Conservation (phyloP, 2,888 invertebrate genomes). For the Teleogryllus oceanicus region DNA sequence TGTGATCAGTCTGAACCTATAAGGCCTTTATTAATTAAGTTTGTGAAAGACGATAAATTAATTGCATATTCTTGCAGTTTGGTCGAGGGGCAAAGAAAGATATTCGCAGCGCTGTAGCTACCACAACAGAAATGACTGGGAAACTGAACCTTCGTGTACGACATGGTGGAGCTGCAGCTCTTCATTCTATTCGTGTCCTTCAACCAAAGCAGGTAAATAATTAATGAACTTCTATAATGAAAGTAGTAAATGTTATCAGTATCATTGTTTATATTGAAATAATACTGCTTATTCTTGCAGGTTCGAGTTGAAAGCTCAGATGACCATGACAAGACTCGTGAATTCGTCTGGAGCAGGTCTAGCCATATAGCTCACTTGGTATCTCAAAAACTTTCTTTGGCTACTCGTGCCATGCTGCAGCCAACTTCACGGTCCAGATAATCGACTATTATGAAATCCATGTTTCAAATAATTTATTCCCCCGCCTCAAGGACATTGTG, state of each 20-base stretch:
- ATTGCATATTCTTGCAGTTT: slow-evolving; percentile 51
- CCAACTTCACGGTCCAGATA: slow-evolving; percentile 48
- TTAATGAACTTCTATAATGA: not conserved
- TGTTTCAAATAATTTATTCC: too few relatives aligned
- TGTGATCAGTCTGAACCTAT: not conserved
- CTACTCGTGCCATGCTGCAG: slow-evolving; percentile 58
- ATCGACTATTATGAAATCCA: not conserved
- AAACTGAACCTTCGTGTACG: slow-evolving; percentile 72
- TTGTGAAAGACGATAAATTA: too few relatives aligned
- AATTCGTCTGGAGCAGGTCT: slow-evolving; percentile 78
- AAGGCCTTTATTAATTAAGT: too few relatives aligned
- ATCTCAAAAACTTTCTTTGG: slow-evolving; percentile 69
- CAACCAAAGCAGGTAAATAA: slow-evolving; percentile 77
- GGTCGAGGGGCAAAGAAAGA: slow-evolving; percentile 76
- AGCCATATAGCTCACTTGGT: slow-evolving; percentile 80
- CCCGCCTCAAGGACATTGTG: too few relatives aligned
- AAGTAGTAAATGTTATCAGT: too few relatives aligned
- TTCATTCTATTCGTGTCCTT: slow-evolving; percentile 78
- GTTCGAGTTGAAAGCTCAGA: slow-evolving; percentile 73
- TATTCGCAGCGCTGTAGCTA: slow-evolving; percentile 80
- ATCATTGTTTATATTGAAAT: too few relatives aligned
- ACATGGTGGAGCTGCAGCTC: slow-evolving; percentile 74
- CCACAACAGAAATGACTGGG: slow-evolving; percentile 82
- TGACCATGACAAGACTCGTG: slow-evolving; percentile 78
- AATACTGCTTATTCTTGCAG: slow-evolving; percentile 48